Percentiles rank a stretch among this genome's conserved stretches.
Evolutionary conservation across 1,140 invertebrate genomes (phyloP).

Genomic region (Eupristina koningsbergeri): DNA sequence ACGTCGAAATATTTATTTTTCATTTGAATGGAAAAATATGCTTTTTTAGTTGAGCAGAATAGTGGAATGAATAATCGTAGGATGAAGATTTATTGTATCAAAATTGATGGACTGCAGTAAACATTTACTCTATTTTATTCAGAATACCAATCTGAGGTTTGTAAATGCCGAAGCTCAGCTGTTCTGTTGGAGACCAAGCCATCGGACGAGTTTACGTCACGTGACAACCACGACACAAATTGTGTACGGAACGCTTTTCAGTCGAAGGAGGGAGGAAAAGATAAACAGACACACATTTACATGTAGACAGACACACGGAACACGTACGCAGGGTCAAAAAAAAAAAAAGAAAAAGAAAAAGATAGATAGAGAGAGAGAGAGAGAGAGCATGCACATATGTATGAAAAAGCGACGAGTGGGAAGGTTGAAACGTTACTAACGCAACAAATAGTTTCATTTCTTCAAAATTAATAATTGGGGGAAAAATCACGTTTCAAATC

Average conservation of each 20-base stretch:
- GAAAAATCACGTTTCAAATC: too few species aligned
- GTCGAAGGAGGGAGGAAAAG: neutral
- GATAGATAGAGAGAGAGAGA: neutral
- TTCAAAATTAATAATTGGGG: too few species aligned
- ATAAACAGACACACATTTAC: neutral
- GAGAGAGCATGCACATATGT: too few species aligned
- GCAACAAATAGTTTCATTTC: too few species aligned
- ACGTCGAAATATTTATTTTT: too few species aligned
- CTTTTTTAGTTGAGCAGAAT: too few species aligned
- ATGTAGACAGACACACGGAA: neutral
- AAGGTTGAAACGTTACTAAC: too few species aligned
- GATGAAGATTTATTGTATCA: neutral
- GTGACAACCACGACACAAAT: slow-evolving; percentile 10
- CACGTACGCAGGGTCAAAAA: neutral
- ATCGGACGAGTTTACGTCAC: slow-evolving; percentile 36
- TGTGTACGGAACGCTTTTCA: neutral
- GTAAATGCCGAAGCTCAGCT: slow-evolving; percentile 32
- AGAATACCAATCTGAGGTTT: neutral
- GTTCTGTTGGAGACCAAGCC: slow-evolving; percentile 6
- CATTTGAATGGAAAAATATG: too few species aligned
- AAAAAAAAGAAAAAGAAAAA: neutral
- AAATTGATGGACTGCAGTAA: neutral
- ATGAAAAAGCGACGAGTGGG: too few species aligned
- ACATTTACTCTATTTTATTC: neutral
- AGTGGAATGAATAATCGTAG: neutral